A percentile compares a stretch with the other conserved stretches of the same genome.
phyloP scores from a whole-genome alignment of 2,113 vertebrate genomes.

The Lipotes vexillifer region DNA sequence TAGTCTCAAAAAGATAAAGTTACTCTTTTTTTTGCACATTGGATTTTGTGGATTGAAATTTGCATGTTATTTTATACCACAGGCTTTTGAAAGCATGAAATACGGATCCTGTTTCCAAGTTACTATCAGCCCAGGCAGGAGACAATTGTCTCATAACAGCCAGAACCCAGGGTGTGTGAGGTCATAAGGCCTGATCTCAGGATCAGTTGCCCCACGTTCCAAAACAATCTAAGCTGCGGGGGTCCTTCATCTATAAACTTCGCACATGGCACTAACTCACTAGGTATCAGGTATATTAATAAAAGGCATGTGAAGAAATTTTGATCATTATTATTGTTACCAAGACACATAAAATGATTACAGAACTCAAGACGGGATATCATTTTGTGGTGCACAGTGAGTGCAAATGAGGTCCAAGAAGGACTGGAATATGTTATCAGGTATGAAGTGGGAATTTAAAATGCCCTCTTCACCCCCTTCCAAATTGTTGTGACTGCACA shows the following conservation, averaged over 20 bases:
- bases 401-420: background rate
- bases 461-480: background rate
- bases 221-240: background rate
- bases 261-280: no score
- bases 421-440: background rate
- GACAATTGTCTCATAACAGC: background rate
- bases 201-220: background rate
- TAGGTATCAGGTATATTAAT: background rate
- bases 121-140: background rate
- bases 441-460: background rate
- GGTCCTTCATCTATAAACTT: background rate
- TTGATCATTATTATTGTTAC: background rate
- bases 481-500: background rate
- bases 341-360: background rate
- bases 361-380: background rate
- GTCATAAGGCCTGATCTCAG: background rate
- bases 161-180: background rate
- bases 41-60: background rate
- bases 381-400: no score
- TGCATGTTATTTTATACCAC: background rate
- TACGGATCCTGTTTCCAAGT: background rate
- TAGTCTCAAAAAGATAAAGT: background rate
- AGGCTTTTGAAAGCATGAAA: background rate
- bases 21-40: background rate
- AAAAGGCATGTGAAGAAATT: background rate